phyloP scores from a whole-genome alignment of 1,140 invertebrate genomes.

The Drosophila serrata region DNA sequence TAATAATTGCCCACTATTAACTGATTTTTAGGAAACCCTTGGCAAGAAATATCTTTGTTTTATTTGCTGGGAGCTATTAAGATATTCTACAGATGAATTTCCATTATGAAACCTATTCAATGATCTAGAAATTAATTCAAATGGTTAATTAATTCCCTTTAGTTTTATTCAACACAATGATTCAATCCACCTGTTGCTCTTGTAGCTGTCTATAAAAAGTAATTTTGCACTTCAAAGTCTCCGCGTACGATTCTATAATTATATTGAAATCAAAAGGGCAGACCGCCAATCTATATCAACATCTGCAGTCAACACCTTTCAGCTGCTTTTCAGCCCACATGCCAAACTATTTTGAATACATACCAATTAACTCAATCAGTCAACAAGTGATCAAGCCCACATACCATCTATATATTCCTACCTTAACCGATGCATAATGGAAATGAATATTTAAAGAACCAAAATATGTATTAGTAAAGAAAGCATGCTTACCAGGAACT shows the following conservation, averaged over 20 bases:
- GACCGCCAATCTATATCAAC: constrained; percentile 5
- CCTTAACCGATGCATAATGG: constrained; percentile 1
- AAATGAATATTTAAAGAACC: neutral
- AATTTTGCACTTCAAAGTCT: constrained; percentile 16
- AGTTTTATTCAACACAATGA: neutral
- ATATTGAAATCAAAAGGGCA: constrained; percentile 23
- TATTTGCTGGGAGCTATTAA: neutral
- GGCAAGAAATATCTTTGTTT: neutral
- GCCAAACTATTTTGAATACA: constrained; percentile 16
- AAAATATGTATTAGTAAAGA: constrained; percentile 7
- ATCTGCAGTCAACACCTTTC: constrained; percentile 38
- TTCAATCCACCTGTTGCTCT: constrained; percentile 13
- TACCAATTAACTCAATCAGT: constrained; percentile 30
- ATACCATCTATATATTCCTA: neutral
- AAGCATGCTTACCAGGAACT: constrained; percentile 20
- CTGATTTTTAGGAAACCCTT: neutral
- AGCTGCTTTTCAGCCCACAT: constrained; percentile 39
- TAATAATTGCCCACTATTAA: constrained; percentile 4
- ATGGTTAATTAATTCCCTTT: neutral
- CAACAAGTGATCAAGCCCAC: constrained; percentile 15
- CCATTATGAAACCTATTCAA: neutral
- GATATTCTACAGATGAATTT: neutral
- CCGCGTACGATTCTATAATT: constrained; percentile 16
- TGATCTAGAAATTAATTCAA: neutral
- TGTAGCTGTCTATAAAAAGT: neutral